phyloP scores from a whole-genome alignment of 2,113 vertebrate species.

The Chauna torquata region DNA sequence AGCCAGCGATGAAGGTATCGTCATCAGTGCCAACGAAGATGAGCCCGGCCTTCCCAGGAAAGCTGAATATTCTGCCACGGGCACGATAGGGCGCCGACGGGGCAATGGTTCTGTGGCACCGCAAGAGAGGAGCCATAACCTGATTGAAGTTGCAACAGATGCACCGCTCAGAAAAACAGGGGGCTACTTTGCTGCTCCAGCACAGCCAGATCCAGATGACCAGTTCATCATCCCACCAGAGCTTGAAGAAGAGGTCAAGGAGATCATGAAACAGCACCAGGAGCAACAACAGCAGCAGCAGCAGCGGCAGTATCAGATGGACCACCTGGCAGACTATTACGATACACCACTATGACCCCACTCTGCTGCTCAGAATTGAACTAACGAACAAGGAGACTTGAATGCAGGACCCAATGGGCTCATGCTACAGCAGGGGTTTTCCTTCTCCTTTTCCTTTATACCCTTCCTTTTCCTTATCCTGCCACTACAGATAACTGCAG shows the following conservation, averaged over 20 bases:
- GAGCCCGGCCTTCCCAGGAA: slow-evolving; percentile 61
- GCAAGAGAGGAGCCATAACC: slow-evolving; percentile 92
- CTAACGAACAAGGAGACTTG: slow-evolving; percentile 44
- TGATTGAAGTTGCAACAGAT: slow-evolving; percentile 91
- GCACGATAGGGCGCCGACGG: slow-evolving; percentile 79
- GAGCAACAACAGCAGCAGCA: slow-evolving; percentile 82
- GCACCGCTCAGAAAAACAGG: slow-evolving; percentile 89
- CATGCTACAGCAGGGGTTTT: slow-evolving; percentile 66
- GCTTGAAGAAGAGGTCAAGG: slow-evolving; percentile 97
- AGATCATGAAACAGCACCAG: slow-evolving; percentile 98
- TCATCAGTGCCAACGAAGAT: slow-evolving; percentile 81
- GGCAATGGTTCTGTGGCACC: slow-evolving; percentile 92
- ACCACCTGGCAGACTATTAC: slow-evolving; percentile 86
- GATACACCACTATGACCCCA: slow-evolving; percentile 92
- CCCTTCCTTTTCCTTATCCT: slow-evolving; percentile 42
- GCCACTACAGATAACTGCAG: slow-evolving; percentile 66
- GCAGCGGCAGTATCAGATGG: slow-evolving; percentile 80
- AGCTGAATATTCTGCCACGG: slow-evolving; percentile 63
- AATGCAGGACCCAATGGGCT: slow-evolving; percentile 69
- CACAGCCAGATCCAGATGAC: slow-evolving; percentile 94
- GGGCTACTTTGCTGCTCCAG: slow-evolving; percentile 95
- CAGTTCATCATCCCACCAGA: slow-evolving; percentile 98
- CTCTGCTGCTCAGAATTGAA: slow-evolving; percentile 26
- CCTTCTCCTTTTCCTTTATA: slow-evolving; percentile 57
- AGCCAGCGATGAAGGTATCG: slow-evolving; percentile 81